A percentile compares a stretch with the other conserved stretches of the same genome.
phyloP scores from a whole-genome alignment of 1,140 invertebrate genomes.

The Drosophila melanogaster region Release_6_plus_ISO1_MT NT_033777.3:22907001-22907500 shows the following conservation, averaged over 20 bases:
- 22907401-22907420: background rate
- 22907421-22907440: constrained; percentile 12
- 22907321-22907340: constrained; percentile 82
- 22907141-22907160: constrained; percentile 47
- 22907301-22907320: constrained; percentile 81
- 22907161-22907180: constrained; percentile 7
- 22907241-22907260: constrained; percentile 54
- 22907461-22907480: constrained; percentile 54
- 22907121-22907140: constrained; percentile 79
- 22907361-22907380: constrained; percentile 44
- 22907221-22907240: constrained; percentile 64
- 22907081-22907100: constrained; percentile 73
- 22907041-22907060: constrained; percentile 38
- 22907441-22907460: constrained; percentile 61
- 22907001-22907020: constrained; percentile 23
- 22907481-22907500: constrained; percentile 69
- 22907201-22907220: constrained; percentile 53
- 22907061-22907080: constrained; percentile 53
- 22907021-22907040: constrained; percentile 5
- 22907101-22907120: constrained; percentile 70
- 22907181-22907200: constrained; percentile 14
- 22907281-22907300: constrained; percentile 74
- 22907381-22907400: constrained; percentile 46
- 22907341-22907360: constrained; percentile 65
- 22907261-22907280: constrained; percentile 18